Conservation (phyloP, 1,140 invertebrate species). For the Temnothorax nylanderi region DNA sequence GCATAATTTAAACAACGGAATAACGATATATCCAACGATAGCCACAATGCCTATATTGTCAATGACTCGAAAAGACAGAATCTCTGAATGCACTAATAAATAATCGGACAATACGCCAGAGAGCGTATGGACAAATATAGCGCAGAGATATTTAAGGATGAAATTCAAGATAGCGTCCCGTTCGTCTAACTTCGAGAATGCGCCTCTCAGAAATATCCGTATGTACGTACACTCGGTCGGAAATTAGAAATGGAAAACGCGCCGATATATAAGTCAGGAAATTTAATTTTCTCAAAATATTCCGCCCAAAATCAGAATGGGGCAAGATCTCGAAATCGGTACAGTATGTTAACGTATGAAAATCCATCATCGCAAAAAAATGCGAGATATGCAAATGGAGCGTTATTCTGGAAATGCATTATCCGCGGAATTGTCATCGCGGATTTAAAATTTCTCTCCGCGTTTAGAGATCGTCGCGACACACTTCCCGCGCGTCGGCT, state of each 20-base stretch:
- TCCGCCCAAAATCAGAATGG: not conserved
- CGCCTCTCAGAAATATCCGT: not conserved
- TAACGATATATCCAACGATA: not conserved
- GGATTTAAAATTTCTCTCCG: slow-evolving; percentile 13
- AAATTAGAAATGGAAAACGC: not conserved
- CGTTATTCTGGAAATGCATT: slow-evolving; percentile 38
- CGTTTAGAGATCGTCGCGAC: slow-evolving; percentile 13
- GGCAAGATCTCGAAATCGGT: not conserved
- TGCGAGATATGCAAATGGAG: slow-evolving; percentile 7
- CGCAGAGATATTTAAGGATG: not conserved
- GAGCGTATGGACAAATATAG: not conserved
- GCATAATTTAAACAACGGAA: not conserved
- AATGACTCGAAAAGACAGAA: not conserved
- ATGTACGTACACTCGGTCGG: not conserved
- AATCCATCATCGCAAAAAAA: slow-evolving; percentile 20
- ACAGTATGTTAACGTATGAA: slow-evolving; percentile 7
- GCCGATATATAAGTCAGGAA: not conserved
- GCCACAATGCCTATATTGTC: not conserved
- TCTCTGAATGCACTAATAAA: not conserved
- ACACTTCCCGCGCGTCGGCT: not conserved
- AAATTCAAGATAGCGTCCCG: not conserved
- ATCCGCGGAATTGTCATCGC: slow-evolving; percentile 13
- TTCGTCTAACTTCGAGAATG: not conserved
- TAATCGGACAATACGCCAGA: not conserved
- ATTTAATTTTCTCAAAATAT: slow-evolving; percentile 15